These are phyloP conservation scores for Thereva unica DNA, from an alignment of 2,888 invertebrate species.

Conservation along the genomic window DNA sequence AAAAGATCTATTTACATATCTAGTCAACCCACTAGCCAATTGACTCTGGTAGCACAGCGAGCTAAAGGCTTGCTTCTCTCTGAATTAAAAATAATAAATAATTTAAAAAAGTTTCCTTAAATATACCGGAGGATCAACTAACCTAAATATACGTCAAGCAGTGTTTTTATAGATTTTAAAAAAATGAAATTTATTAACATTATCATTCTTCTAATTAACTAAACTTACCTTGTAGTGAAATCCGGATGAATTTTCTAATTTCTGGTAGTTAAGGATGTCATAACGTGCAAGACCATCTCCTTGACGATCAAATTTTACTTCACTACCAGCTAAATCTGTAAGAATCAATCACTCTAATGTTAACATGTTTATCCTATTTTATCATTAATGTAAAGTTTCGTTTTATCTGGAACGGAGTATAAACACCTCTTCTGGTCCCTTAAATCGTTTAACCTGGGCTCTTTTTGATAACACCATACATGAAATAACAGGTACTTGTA, in stretches of 20 bases:
- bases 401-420: too few species aligned
- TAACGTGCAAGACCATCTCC: constrained; percentile 76
- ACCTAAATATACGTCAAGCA: constrained; percentile 34
- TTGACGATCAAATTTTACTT: constrained; percentile 70
- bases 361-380: constrained; percentile 6
- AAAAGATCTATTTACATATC: too few species aligned
- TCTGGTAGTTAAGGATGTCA: constrained; percentile 73
- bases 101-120: too few species aligned
- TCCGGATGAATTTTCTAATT: constrained; percentile 54
- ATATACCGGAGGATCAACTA: too few species aligned
- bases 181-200: neutral
- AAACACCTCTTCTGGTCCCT: too few species aligned
- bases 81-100: too few species aligned
- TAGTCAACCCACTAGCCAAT: too few species aligned
- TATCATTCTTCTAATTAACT: neutral
- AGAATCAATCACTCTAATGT: constrained; percentile 12
- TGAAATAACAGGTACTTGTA: too few species aligned
- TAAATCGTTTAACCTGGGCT: too few species aligned
- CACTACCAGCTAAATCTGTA: constrained; percentile 68
- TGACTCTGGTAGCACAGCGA: too few species aligned
- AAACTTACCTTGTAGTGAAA: constrained; percentile 58
- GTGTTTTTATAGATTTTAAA: neutral
- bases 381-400: constrained; percentile 3
- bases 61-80: too few species aligned
- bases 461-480: too few species aligned